phyloP scores from a whole-genome alignment of 2,113 vertebrate genomes.

The Drymodes brunneopygia region DNA sequence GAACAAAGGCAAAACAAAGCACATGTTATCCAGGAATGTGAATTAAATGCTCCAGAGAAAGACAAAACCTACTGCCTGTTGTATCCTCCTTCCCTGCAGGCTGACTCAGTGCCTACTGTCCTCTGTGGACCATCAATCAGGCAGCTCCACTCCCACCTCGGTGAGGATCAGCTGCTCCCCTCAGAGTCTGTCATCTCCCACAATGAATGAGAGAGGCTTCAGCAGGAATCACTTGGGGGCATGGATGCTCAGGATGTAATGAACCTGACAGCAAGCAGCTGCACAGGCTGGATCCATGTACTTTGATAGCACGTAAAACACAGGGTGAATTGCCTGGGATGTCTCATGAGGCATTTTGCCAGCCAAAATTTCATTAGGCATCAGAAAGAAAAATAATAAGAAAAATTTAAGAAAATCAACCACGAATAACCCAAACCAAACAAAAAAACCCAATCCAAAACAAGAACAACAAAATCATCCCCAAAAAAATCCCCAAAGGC shows the following conservation, averaged over 20 bases:
- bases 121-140: background rate
- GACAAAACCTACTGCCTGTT: background rate
- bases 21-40: background rate
- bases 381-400: background rate
- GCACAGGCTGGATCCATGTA: background rate
- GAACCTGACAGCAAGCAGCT: slow-evolving; percentile 43
- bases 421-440: background rate
- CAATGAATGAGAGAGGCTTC: background rate
- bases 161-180: background rate
- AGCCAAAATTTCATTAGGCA: background rate
- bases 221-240: background rate
- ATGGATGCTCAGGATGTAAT: background rate
- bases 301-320: background rate
- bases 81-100: background rate
- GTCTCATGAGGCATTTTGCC: background rate
- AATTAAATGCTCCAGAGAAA: background rate
- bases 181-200: background rate
- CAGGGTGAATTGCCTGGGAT: background rate
- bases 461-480: background rate
- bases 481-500: rapidly evolving
- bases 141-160: background rate
- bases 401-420: background rate
- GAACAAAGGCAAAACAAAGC: background rate
- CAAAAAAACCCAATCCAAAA: background rate
- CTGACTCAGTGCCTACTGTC: background rate